Evolutionary conservation across 2,113 vertebrate species (phyloP).

Genomic region (Dissostichus mawsoni): DNA sequence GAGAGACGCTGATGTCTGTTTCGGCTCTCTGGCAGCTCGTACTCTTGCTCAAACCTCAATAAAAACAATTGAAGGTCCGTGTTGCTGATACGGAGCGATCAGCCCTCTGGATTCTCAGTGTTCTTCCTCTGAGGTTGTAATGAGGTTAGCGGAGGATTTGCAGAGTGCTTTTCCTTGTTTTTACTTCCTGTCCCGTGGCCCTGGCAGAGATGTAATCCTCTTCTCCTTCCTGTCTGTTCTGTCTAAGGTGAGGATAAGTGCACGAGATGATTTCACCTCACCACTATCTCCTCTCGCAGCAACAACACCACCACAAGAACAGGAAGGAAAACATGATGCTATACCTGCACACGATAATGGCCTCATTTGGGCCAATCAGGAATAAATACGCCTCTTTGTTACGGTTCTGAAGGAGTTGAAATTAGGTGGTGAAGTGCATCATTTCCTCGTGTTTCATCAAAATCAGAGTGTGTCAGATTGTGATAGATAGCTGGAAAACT

Average conservation of each 20-base stretch:
- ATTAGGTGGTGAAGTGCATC: neutral
- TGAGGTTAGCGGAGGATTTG: slow-evolving; percentile 68
- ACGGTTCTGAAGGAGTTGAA: neutral
- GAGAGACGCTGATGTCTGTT: slow-evolving; percentile 18
- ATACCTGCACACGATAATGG: neutral
- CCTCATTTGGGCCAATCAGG: neutral
- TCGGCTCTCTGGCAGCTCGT: slow-evolving; percentile 10
- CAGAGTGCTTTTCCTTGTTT: slow-evolving; percentile 55
- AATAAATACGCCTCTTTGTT: neutral
- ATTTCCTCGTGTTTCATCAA: neutral
- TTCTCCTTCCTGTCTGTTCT: slow-evolving; percentile 28
- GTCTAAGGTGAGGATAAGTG: slow-evolving; percentile 51
- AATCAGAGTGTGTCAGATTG: neutral
- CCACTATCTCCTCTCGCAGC: slow-evolving; percentile 20
- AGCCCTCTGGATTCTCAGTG: slow-evolving; percentile 52
- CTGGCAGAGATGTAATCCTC: slow-evolving; percentile 52
- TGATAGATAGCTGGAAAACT: neutral
- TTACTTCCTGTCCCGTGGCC: slow-evolving; percentile 11
- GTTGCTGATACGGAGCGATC: slow-evolving; percentile 43
- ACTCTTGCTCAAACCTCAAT: slow-evolving; percentile 43
- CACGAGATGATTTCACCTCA: slow-evolving; percentile 24
- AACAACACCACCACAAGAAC: neutral
- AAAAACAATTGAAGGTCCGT: slow-evolving; percentile 40
- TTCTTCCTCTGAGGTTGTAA: slow-evolving; percentile 67
- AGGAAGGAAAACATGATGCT: neutral